Evolutionary conservation across 2,113 vertebrate genomes (phyloP).

Genomic region (Tursiops truncatus): DNA sequence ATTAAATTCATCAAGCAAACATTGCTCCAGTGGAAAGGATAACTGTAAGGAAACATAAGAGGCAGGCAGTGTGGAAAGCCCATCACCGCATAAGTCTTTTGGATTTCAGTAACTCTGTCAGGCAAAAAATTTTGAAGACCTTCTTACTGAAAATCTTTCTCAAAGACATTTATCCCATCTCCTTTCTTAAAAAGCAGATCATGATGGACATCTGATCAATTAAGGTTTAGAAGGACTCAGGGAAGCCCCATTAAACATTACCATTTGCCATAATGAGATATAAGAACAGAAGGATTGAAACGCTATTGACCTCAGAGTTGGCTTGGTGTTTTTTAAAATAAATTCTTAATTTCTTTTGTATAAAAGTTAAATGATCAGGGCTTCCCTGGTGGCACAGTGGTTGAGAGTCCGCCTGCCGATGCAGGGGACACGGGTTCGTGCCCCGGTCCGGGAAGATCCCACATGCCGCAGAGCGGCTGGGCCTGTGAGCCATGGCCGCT

Average conservation of each 20-base stretch:
- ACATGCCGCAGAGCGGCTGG: too few species aligned
- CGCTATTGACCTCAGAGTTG: not conserved
- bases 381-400: too few species aligned
- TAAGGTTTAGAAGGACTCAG: not conserved
- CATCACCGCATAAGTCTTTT: not conserved
- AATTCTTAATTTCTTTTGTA: not conserved
- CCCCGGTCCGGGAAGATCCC: too few species aligned
- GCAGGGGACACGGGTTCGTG: too few species aligned
- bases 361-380: not conserved
- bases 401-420: too few species aligned
- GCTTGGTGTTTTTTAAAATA: not conserved
- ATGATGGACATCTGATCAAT: not conserved
- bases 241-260: not conserved
- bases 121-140: not conserved
- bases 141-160: not conserved
- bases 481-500: too few species aligned
- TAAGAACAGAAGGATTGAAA: not conserved
- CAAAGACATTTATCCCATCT: not conserved
- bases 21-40: not conserved
- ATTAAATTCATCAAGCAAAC: not conserved
- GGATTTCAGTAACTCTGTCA: not conserved
- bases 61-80: not conserved
- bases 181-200: not conserved
- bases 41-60: not conserved
- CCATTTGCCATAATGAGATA: not conserved